Evolutionary conservation across 2,888 invertebrate genomes (phyloP).

Genomic region (Galerucella pusilla): DNA sequence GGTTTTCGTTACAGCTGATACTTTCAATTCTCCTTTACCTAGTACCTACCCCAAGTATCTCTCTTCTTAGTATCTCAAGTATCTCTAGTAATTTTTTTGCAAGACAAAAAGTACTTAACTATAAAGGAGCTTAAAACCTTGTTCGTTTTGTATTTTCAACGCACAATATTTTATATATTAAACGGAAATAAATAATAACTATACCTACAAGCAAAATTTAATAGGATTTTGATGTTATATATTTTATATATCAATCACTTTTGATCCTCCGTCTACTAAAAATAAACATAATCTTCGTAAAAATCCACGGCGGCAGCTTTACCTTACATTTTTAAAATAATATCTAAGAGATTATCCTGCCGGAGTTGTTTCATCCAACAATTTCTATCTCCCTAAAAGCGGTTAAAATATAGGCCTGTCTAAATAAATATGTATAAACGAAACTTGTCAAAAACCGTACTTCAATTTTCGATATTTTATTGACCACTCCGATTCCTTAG

Average conservation of each 20-base stretch:
- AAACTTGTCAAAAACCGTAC: not conserved
- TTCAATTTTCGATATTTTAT: not conserved
- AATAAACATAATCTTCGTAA: conserved; percentile 29
- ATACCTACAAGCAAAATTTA: not conserved
- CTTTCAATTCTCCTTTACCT: too few species aligned
- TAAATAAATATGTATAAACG: not conserved
- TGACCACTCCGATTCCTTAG: too few species aligned
- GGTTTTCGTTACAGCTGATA: too few species aligned
- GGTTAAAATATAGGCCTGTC: conserved; percentile 20
- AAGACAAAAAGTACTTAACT: too few species aligned
- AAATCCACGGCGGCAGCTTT: conserved; percentile 35
- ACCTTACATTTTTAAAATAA: conserved; percentile 45
- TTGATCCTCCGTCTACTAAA: conserved; percentile 17
- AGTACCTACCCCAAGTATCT: too few species aligned
- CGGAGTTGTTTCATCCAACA: conserved; percentile 35
- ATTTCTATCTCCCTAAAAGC: conserved; percentile 42
- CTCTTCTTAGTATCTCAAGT: too few species aligned
- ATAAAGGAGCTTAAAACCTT: too few species aligned
- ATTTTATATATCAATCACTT: conserved; percentile 20
- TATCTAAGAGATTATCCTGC: conserved; percentile 40
- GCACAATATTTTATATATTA: too few species aligned
- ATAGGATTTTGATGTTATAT: conserved; percentile 9
- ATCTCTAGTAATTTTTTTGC: too few species aligned
- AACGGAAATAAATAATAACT: not conserved
- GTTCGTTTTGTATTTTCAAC: not conserved